These are phyloP conservation scores for Falco berigora DNA, from an alignment of 2,797 vertebrate genomes.

Conservation along the genomic window DNA sequence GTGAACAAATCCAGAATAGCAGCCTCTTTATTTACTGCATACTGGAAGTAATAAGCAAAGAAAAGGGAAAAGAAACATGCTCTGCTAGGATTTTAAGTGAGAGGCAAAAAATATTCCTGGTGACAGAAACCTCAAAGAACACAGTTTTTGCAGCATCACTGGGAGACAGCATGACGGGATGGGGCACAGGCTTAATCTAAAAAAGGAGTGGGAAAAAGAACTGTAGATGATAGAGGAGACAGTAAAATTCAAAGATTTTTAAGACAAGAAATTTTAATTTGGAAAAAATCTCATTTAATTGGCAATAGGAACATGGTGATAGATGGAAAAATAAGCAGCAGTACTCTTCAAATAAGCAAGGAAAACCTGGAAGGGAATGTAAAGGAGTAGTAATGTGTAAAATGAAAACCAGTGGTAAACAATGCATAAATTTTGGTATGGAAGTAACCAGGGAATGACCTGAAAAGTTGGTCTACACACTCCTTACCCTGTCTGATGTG, in stretches of 20 bases:
- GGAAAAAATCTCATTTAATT: background rate
- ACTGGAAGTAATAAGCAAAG: background rate
- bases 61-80: background rate
- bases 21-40: background rate
- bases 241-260: background rate
- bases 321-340: background rate
- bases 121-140: background rate
- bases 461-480: background rate
- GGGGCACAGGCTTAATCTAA: background rate
- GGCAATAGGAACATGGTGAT: background rate
- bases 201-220: background rate
- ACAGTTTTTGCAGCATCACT: background rate
- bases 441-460: background rate
- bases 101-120: background rate
- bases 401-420: background rate
- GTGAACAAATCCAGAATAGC: conserved; percentile 46
- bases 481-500: conserved; percentile 77
- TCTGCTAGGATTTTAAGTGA: background rate
- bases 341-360: fast-evolving
- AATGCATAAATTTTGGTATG: fast-evolving
- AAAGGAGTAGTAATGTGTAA: background rate
- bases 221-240: background rate
- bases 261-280: background rate
- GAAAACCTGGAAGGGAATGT: background rate
- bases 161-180: background rate